Conservation (phyloP, 2,797 vertebrate genomes). For the Fistularia commersonii region DNA sequence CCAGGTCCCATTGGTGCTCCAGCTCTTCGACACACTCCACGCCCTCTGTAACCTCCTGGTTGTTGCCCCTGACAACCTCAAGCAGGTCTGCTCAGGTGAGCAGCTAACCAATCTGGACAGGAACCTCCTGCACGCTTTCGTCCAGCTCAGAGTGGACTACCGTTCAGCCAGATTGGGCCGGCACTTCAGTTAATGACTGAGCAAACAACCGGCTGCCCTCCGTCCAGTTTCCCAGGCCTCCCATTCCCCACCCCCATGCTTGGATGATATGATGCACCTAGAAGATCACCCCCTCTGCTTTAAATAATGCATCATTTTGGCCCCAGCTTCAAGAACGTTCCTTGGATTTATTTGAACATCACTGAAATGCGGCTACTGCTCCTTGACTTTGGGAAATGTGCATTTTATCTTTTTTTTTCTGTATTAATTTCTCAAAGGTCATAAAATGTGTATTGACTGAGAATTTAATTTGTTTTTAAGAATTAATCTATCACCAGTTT, state of each 20-base stretch:
- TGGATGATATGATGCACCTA: constrained; percentile 55
- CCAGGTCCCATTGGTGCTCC: constrained; percentile 93
- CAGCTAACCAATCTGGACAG: constrained; percentile 98
- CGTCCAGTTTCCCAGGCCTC: constrained; percentile 47
- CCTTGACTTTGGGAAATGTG: constrained; percentile 59
- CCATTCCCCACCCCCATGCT: constrained; percentile 14
- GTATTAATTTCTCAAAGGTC: constrained; percentile 46
- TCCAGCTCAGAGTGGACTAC: constrained; percentile 97
- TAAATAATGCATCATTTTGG: constrained; percentile 26
- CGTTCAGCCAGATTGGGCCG: constrained; percentile 91
- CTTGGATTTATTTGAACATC: constrained; percentile 22
- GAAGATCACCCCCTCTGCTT: constrained; percentile 38
- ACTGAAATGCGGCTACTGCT: constrained; percentile 31
- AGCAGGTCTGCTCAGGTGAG: constrained; percentile 98
- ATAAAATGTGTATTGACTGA: constrained; percentile 50
- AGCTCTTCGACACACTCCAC: constrained; percentile 97
- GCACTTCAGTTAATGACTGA: constrained; percentile 92
- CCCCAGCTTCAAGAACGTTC: constrained; percentile 33
- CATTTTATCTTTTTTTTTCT: constrained; percentile 56
- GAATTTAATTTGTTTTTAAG: constrained; percentile 66
- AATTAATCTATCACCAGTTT: constrained; percentile 54
- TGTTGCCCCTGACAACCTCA: constrained; percentile 98
- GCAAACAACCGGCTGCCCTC: constrained; percentile 36
- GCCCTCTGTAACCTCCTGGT: constrained; percentile 99
- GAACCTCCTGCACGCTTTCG: constrained; percentile 97